A percentile compares a stretch with the other conserved stretches of the same genome.
These are phyloP conservation scores for Vanacampus margaritifer DNA, from an alignment of 2,113 vertebrate species.

Conservation along the genomic window DNA sequence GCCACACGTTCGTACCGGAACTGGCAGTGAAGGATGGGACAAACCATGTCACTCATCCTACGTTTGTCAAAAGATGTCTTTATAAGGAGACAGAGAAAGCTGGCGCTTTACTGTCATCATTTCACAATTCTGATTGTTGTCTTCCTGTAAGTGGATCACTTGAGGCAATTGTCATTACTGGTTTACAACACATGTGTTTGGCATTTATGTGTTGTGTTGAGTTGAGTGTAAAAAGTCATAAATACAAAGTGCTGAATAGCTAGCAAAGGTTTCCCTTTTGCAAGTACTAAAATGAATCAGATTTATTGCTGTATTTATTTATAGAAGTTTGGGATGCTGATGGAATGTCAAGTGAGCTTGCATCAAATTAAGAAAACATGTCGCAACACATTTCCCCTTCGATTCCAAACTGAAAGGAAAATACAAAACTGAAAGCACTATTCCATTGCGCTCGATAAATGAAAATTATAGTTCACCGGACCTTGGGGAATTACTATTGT, in stretches of 20 bases:
- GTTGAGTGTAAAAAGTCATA: conserved; percentile 43
- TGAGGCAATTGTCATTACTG: conserved; percentile 62
- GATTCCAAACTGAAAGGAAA: conserved; percentile 37
- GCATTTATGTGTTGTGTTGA: conserved; percentile 50
- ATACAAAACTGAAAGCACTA: conserved; percentile 37
- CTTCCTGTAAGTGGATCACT: conserved; percentile 45
- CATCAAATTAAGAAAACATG: conserved; percentile 4
- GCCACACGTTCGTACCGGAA: conserved; percentile 15
- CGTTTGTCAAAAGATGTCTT: conserved; percentile 42
- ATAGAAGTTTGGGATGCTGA: conserved; percentile 14
- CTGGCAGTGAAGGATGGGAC: conserved; percentile 6
- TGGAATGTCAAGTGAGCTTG: conserved; percentile 22
- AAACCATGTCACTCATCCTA: conserved; percentile 29
- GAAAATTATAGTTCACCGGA: conserved; percentile 3
- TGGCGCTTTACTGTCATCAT: conserved; percentile 44
- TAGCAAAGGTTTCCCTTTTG: conserved; percentile 20
- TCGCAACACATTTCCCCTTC: background rate
- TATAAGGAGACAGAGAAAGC: conserved; percentile 58
- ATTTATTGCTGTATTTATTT: conserved; percentile 1
- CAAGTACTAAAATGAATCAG: conserved; percentile 14
- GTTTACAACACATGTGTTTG: conserved; percentile 61
- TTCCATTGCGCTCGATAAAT: background rate
- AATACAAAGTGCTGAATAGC: conserved; percentile 36
- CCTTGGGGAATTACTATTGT: background rate
- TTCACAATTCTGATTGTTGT: conserved; percentile 62